Percentiles rank a stretch among this genome's conserved stretches.
Conservation (phyloP, 2,113 vertebrate genomes). For the Apteryx owenii region DNA sequence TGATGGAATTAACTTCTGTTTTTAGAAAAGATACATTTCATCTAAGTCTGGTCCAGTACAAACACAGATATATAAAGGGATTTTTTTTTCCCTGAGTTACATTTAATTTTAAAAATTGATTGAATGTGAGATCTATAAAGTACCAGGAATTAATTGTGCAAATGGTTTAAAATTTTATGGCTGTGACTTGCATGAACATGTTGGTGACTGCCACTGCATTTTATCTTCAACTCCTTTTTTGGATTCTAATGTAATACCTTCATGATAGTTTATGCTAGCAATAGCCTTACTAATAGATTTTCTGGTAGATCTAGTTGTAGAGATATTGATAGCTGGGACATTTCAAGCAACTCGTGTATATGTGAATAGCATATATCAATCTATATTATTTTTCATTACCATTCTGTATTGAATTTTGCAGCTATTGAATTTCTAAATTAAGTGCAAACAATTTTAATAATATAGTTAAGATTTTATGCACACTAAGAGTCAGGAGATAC, state of each 20-base stretch:
- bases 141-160: not conserved
- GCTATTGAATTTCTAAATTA: slow-evolving; percentile 25
- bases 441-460: not conserved
- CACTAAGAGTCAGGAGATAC: not conserved
- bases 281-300: not conserved
- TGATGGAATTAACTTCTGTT: not conserved
- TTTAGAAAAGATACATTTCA: not conserved
- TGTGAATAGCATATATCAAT: not conserved
- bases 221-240: not conserved
- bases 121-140: not conserved
- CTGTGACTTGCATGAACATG: not conserved
- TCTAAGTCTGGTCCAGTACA: not conserved
- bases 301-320: not conserved
- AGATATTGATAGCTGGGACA: not conserved
- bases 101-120: not conserved
- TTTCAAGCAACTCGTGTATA: not conserved
- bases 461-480: not conserved
- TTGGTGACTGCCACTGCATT: not conserved
- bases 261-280: not conserved
- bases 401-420: not conserved
- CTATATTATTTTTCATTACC: not conserved
- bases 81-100: not conserved
- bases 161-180: not conserved
- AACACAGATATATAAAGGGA: not conserved
- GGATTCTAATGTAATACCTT: not conserved